phyloP scores from a whole-genome alignment of 2,888 invertebrate genomes.

The Halictus ligatus region DNA sequence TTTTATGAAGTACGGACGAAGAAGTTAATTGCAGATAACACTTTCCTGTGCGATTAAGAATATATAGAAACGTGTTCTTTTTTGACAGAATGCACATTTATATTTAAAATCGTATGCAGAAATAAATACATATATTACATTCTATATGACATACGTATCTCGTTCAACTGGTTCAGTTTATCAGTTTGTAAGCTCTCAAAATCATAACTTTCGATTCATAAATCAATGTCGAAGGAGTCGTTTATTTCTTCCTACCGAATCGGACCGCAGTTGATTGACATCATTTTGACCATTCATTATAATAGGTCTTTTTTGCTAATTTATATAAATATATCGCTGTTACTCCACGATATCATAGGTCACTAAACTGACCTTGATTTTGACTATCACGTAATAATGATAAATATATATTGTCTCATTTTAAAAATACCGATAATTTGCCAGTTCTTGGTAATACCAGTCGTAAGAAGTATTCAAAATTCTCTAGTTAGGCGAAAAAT shows the following conservation, averaged over 20 bases:
- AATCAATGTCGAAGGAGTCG: background rate
- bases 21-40: background rate
- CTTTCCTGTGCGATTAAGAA: background rate
- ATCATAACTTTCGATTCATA: slow-evolving; percentile 4
- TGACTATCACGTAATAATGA: background rate
- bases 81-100: background rate
- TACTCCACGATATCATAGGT: background rate
- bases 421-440: no score
- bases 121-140: no score
- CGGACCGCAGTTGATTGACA: background rate
- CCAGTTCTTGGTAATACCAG: no score
- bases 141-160: background rate
- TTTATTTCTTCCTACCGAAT: background rate
- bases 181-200: background rate
- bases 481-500: no score
- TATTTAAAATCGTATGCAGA: background rate
- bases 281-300: background rate
- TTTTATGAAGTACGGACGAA: background rate
- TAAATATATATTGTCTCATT: background rate
- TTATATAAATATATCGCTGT: background rate
- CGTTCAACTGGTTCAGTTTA: background rate
- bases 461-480: no score
- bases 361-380: background rate
- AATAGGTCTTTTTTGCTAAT: background rate
- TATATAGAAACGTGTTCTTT: background rate